phyloP scores from a whole-genome alignment of 2,113 vertebrate genomes.

The Lepus timidus region DNA sequence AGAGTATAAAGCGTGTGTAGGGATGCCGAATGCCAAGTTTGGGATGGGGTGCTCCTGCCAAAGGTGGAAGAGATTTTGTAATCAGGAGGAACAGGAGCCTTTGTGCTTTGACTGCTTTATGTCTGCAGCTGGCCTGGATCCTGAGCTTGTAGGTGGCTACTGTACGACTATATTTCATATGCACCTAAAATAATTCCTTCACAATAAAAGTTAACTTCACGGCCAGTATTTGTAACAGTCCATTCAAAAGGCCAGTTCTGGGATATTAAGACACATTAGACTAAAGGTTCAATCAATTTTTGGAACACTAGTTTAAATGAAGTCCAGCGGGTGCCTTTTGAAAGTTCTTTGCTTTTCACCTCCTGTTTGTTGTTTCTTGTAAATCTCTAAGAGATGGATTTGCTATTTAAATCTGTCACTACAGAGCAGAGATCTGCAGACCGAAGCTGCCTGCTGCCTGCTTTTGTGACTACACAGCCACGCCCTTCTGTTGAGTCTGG shows the following conservation, averaged over 20 bases:
- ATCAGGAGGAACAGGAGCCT: neutral
- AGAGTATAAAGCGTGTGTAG: neutral
- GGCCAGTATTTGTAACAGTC: neutral
- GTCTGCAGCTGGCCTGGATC: neutral
- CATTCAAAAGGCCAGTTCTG: neutral
- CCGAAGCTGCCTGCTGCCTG: neutral
- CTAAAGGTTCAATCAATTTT: constrained; percentile 13
- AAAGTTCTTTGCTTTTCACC: neutral
- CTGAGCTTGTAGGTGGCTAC: neutral
- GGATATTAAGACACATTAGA: constrained; percentile 5
- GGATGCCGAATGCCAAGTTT: neutral
- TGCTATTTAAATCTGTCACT: neutral
- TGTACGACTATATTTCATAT: neutral
- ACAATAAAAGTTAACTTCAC: neutral
- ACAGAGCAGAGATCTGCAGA: neutral
- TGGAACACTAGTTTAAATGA: constrained; percentile 41
- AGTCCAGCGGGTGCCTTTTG: neutral
- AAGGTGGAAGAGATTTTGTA: neutral
- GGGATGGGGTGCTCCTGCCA: too few relatives aligned
- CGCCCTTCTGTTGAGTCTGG: neutral
- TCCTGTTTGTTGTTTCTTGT: neutral
- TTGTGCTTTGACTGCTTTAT: neutral
- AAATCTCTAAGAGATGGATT: neutral
- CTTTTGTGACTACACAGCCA: neutral
- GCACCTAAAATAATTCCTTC: constrained; percentile 8